phyloP scores from a whole-genome alignment of 2,113 vertebrate genomes.

The Formicarius rufipectus region DNA sequence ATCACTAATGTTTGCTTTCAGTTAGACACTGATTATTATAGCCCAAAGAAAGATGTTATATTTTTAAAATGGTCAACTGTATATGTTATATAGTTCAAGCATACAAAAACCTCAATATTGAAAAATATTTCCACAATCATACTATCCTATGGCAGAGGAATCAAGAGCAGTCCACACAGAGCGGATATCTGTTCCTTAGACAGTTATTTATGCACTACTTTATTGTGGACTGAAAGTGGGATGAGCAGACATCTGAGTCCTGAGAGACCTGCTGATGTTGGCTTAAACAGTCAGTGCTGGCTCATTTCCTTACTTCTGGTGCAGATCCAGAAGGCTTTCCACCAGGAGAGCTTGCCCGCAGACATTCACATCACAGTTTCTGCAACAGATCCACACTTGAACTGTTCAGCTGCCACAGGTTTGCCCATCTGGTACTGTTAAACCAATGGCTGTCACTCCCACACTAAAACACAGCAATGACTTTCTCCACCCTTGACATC shows the following conservation, averaged over 20 bases:
- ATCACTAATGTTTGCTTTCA: not conserved
- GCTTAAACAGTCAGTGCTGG: constrained; percentile 30
- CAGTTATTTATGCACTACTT: constrained; percentile 35
- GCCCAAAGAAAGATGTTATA: not conserved
- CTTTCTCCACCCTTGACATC: constrained; percentile 61
- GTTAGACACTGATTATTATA: not conserved
- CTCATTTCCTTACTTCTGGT: constrained; percentile 53
- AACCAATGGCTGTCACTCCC: constrained; percentile 17
- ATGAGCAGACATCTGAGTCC: constrained; percentile 51
- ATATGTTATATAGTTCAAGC: not conserved
- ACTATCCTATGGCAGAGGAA: not conserved
- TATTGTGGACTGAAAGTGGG: not conserved
- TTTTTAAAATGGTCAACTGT: not conserved
- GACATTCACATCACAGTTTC: constrained; percentile 26
- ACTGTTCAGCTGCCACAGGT: constrained; percentile 50
- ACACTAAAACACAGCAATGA: constrained; percentile 16
- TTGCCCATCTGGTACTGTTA: constrained; percentile 52
- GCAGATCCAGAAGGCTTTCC: constrained; percentile 60
- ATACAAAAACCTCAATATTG: not conserved
- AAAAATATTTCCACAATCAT: not conserved
- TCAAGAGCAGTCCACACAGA: not conserved
- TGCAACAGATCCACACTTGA: not conserved
- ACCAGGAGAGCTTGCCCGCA: constrained; percentile 51
- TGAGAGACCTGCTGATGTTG: constrained; percentile 57
- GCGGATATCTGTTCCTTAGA: not conserved